These are phyloP conservation scores for Paraescarpia echinospica DNA, from an alignment of 1,140 invertebrate genomes.

Conservation along the genomic window DNA sequence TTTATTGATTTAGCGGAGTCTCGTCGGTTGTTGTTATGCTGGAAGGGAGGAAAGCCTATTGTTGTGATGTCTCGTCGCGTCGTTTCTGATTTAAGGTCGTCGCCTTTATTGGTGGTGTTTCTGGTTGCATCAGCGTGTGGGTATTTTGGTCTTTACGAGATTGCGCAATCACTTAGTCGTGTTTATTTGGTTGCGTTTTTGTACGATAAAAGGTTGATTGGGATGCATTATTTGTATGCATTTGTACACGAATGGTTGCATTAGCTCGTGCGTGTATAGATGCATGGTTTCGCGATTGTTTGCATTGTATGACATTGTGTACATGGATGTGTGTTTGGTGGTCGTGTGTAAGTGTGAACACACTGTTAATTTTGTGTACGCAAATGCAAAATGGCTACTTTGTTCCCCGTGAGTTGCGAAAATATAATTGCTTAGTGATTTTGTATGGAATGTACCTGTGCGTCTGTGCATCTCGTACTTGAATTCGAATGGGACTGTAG, in stretches of 20 bases:
- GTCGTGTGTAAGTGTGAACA: neutral
- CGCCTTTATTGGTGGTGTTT: neutral
- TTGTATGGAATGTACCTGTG: too few relatives aligned
- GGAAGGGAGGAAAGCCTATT: neutral
- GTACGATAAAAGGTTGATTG: neutral
- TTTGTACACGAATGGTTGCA: neutral
- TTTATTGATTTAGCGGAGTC: neutral
- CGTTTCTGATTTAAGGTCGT: neutral
- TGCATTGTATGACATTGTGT: neutral
- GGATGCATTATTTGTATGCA: neutral
- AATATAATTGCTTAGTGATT: too few relatives aligned
- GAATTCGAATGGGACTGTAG: neutral
- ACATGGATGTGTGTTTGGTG: neutral
- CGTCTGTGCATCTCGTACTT: neutral
- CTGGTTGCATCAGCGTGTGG: neutral
- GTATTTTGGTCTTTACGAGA: neutral
- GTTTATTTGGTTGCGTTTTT: neutral
- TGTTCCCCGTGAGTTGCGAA: neutral
- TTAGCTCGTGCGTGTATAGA: neutral
- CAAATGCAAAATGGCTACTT: neutral
- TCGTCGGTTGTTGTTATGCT: neutral
- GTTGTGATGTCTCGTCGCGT: neutral
- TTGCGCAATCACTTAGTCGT: neutral
- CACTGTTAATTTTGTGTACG: too few relatives aligned
- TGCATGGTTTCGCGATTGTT: neutral